Evolutionary conservation across 2,888 invertebrate species (phyloP), one percentile per base, ranked within the genome.

Genomic region (Tuberolachnus salignus): DNA sequence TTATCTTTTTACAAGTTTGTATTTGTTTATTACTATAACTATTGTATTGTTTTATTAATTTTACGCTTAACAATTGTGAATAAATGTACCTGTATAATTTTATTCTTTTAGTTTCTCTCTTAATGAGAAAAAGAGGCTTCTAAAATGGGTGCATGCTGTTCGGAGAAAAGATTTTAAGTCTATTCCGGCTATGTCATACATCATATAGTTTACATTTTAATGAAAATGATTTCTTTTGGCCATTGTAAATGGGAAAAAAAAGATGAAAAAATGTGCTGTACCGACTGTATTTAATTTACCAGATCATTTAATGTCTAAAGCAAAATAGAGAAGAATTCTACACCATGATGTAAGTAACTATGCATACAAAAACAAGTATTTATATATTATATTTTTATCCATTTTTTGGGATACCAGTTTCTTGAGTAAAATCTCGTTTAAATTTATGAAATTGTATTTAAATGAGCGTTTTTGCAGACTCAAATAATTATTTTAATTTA

Each of bases 181-280:
- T 34, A 6, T 34, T 34, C 34, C 34, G 3, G 6, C 34, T n/a
- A n/a, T n/a, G n/a, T 34, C 34, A 34, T n/a, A 34, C 34, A 34
- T 34, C 6, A n/a, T n/a, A n/a, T n/a, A n/a, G n/a, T n/a, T n/a
- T n/a, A n/a, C n/a, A n/a, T n/a, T n/a, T n/a, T 26, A 59, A 14
- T 59, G 21, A 63, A 63, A 63, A 19, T 66, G 46, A 66, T 9
- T 66, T 49, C 6, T 66, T 23, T 49, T 23, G 46, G 64, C 23
- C 0, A 16, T 66, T 49, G 46, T 66, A 49, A 46, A 46, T 46
- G 64, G 46, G 23, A n/a, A n/a, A n/a, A n/a, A n/a, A n/a, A n/a
- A n/a, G n/a, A n/a, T n/a, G 46, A 66, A 66, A 1, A 16, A 49
- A 66, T 66, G 46, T 66, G 61, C n/a, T 19, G 59, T 59, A 34